Conservation (phyloP, 2,113 vertebrate genomes). For the Tetrax tetrax region DNA sequence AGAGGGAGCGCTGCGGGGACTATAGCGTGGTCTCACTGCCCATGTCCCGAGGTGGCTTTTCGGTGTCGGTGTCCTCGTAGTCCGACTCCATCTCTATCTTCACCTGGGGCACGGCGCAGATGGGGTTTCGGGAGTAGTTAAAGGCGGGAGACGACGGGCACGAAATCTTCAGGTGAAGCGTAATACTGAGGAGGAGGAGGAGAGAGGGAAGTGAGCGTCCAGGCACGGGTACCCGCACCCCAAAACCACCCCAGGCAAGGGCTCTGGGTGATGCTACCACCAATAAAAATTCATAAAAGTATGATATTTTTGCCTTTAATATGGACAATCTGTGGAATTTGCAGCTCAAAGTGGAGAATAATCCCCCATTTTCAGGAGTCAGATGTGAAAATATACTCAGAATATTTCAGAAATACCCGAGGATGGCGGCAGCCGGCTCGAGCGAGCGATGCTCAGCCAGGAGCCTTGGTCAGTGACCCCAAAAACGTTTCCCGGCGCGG, state of each 20-base stretch:
- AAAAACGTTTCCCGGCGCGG: fast-evolving
- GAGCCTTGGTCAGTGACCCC: background rate
- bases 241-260: background rate
- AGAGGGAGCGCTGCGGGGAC: background rate
- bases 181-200: slow-evolving; percentile 81
- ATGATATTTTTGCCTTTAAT: fast-evolving
- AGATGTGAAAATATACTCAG: fast-evolving
- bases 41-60: slow-evolving; percentile 78
- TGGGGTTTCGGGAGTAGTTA: slow-evolving; percentile 76
- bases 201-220: background rate
- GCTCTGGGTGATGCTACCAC: fast-evolving
- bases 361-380: background rate
- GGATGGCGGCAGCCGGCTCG: fast-evolving
- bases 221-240: fast-evolving
- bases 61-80: slow-evolving; percentile 84
- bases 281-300: background rate
- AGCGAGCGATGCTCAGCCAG: fast-evolving
- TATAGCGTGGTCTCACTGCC: slow-evolving; percentile 90
- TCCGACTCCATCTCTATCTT: slow-evolving; percentile 97
- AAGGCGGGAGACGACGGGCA: slow-evolving; percentile 89
- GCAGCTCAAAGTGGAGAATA: background rate
- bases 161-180: slow-evolving; percentile 96
- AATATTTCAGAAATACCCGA: fast-evolving
- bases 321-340: fast-evolving
- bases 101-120: slow-evolving; percentile 89